phyloP scores from a whole-genome alignment of 1,140 invertebrate genomes.

The Drosophila melanogaster region DNA sequence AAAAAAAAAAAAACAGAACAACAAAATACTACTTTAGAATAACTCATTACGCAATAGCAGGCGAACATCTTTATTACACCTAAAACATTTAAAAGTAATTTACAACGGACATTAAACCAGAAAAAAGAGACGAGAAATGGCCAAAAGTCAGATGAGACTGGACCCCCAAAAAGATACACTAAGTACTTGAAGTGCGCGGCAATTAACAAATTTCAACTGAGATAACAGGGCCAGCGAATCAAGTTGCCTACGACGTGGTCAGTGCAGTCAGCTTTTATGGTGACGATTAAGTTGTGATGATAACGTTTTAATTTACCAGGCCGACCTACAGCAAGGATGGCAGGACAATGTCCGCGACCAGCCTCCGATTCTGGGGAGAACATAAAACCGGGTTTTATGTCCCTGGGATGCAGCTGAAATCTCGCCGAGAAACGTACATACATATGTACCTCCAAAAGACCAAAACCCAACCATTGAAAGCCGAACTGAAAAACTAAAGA shows the following conservation, averaged over 20 bases:
- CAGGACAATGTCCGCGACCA: conserved; percentile 34
- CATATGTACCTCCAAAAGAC: conserved; percentile 2
- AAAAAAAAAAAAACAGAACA: conserved; percentile 18
- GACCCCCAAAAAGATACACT: conserved; percentile 66
- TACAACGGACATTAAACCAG: conserved; percentile 70
- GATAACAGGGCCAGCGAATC: conserved; percentile 62
- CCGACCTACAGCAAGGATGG: conserved; percentile 70
- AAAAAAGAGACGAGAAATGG: conserved; percentile 30
- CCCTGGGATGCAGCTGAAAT: conserved; percentile 34
- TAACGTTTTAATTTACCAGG: conserved; percentile 76
- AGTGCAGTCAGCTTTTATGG: conserved; percentile 65
- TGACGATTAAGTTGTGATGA: conserved; percentile 77
- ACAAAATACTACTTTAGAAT: conserved; percentile 53
- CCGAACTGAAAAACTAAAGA: conserved; percentile 53
- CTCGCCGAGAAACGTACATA: conserved; percentile 4
- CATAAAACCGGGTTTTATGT: conserved; percentile 68
- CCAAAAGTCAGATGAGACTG: conserved; percentile 48
- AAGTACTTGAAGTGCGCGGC: conserved; percentile 80
- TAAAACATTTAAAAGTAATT: conserved; percentile 79
- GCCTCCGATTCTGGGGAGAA: conserved; percentile 48
- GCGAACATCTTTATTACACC: conserved; percentile 76
- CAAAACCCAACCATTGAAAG: conserved; percentile 16
- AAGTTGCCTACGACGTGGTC: conserved; percentile 54
- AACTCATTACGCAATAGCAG: conserved; percentile 76
- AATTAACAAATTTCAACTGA: conserved; percentile 78